These are phyloP conservation scores for Ceratitis capitata DNA, from an alignment of 1,140 invertebrate species.

Conservation along the genomic window DNA sequence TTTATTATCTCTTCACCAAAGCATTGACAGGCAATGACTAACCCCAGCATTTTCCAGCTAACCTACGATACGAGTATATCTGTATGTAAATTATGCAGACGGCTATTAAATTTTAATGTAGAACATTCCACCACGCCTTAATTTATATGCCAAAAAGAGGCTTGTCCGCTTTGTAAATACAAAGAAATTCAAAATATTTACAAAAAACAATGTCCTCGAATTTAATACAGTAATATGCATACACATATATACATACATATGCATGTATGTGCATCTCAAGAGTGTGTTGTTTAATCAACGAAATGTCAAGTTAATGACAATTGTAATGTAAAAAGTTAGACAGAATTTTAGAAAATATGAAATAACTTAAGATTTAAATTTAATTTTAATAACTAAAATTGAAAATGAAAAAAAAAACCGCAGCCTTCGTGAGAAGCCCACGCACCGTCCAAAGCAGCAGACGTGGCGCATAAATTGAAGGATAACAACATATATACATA, in stretches of 20 bases:
- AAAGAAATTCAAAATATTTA: not conserved
- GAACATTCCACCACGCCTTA: not conserved
- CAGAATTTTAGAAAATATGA: not conserved
- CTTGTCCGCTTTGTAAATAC: not conserved
- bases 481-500: not conserved
- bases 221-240: not conserved
- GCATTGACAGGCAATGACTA: not conserved
- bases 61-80: not conserved
- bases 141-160: not conserved
- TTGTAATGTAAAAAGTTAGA: not conserved
- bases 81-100: slow-evolving; percentile 23
- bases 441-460: not conserved
- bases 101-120: slow-evolving; percentile 1
- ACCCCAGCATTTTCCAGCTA: not conserved
- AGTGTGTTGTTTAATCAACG: slow-evolving; percentile 7
- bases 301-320: not conserved
- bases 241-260: no score
- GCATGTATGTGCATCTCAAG: no score
- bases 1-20: not conserved
- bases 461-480: slow-evolving; percentile 22
- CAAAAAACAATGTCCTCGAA: not conserved
- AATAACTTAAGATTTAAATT: no score
- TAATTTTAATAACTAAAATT: no score
- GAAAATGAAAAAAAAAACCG: no score
- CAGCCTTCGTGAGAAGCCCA: not conserved